These are phyloP conservation scores for Alca torda DNA, from an alignment of 2,797 vertebrate species.

Conservation along the genomic window DNA sequence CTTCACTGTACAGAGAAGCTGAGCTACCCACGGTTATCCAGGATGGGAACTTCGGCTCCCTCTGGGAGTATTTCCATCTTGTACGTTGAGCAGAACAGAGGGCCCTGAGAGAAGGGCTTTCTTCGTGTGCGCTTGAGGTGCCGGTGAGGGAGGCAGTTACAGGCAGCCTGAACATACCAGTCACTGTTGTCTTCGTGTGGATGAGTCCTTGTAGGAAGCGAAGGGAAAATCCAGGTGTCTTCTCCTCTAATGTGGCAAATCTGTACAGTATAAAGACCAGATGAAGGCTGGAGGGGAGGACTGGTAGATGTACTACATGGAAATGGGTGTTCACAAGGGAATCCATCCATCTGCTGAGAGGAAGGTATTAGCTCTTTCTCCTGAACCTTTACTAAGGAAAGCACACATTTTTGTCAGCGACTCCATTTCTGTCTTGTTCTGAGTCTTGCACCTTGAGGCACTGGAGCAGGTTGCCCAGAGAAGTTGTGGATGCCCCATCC, in stretches of 20 bases:
- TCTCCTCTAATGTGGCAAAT: background rate
- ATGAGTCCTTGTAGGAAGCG: background rate
- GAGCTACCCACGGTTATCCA: background rate
- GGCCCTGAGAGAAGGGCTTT: background rate
- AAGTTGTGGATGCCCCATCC: too few relatives aligned
- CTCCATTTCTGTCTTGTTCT: background rate
- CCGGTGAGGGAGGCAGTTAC: background rate
- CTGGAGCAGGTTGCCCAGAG: too few relatives aligned
- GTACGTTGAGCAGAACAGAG: background rate
- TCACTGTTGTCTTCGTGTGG: background rate
- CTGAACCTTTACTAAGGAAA: background rate
- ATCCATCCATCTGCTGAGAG: background rate
- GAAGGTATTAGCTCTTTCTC: background rate
- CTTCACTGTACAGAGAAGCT: background rate
- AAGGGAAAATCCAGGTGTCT: background rate
- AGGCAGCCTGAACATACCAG: background rate
- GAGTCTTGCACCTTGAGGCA: background rate
- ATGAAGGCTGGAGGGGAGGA: background rate
- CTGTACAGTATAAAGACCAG: background rate
- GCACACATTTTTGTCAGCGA: fast-evolving
- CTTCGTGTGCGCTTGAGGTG: fast-evolving
- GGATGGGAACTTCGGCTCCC: background rate
- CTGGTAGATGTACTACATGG: background rate
- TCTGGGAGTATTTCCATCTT: background rate
- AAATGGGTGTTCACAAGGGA: background rate